Evolutionary conservation across 2,888 invertebrate species (phyloP).

Genomic region (Ochropleura leucogaster): DNA sequence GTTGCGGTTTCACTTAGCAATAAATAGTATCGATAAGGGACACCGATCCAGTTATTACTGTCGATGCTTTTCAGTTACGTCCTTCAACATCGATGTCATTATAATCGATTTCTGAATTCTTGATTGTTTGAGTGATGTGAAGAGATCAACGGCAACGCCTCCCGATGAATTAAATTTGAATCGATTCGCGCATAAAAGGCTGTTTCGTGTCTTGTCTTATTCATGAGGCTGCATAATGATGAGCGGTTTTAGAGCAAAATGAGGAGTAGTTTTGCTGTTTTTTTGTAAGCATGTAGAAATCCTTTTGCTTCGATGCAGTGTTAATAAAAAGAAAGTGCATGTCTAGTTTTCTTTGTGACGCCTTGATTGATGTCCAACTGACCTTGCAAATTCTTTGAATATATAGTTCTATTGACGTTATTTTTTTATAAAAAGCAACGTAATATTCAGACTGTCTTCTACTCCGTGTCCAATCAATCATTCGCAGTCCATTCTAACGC

Average conservation of each 20-base stretch:
- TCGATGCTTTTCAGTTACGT: constrained; percentile 62
- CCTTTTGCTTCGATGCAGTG: constrained; percentile 44
- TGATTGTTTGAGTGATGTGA: constrained; percentile 63
- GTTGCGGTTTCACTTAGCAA: constrained; percentile 75
- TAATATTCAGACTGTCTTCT: constrained; percentile 69
- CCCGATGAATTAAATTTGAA: constrained; percentile 66
- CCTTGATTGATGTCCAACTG: constrained; percentile 67
- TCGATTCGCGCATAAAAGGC: constrained; percentile 66
- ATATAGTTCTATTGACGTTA: constrained; percentile 48
- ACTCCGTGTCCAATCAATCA: constrained; percentile 77
- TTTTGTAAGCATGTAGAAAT: constrained; percentile 46
- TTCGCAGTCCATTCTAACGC: constrained; percentile 72
- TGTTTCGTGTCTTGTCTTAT: constrained; percentile 71
- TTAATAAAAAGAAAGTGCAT: constrained; percentile 52
- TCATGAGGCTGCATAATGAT: constrained; percentile 69
- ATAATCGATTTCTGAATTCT: constrained; percentile 64
- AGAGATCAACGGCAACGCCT: constrained; percentile 61
- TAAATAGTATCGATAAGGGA: constrained; percentile 81
- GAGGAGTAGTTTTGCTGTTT: constrained; percentile 54
- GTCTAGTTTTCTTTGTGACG: constrained; percentile 51
- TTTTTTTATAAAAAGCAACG: constrained; percentile 63
- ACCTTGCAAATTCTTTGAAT: constrained; percentile 64
- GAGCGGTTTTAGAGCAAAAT: constrained; percentile 63
- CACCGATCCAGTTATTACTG: constrained; percentile 73
- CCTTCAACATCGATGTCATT: constrained; percentile 68